These are phyloP conservation scores for Otis tarda DNA, from an alignment of 2,113 vertebrate species.

Conservation along the genomic window DNA sequence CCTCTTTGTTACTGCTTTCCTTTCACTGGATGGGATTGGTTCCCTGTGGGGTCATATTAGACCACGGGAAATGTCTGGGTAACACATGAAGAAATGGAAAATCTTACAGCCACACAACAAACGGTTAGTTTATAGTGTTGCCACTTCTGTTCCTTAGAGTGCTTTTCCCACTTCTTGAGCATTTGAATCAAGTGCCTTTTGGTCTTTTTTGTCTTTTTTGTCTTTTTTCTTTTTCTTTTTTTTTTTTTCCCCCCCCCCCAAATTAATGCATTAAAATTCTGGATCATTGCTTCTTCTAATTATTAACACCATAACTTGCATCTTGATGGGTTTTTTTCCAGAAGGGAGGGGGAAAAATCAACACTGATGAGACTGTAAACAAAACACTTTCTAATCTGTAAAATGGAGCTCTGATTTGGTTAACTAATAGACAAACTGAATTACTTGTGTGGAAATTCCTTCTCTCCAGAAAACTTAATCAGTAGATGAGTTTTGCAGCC, in stretches of 20 bases:
- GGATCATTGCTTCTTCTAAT: slow-evolving; percentile 1
- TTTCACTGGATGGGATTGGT: slow-evolving; percentile 80
- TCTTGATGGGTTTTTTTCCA: background rate
- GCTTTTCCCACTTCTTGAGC: slow-evolving; percentile 7
- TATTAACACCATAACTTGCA: slow-evolving; percentile 9
- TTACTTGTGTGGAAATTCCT: background rate
- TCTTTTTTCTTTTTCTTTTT: background rate
- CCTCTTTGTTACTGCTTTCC: slow-evolving; percentile 78
- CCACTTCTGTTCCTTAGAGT: slow-evolving; percentile 32
- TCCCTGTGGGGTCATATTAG: slow-evolving; percentile 83
- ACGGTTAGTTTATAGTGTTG: slow-evolving; percentile 89
- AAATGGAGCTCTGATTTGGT: background rate
- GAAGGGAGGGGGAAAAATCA: background rate
- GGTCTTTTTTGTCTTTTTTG: background rate
- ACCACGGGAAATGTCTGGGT: slow-evolving; percentile 99
- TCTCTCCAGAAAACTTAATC: slow-evolving; percentile 12
- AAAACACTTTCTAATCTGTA: background rate
- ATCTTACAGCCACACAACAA: slow-evolving; percentile 90
- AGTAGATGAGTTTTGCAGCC: background rate
- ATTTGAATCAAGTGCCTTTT: slow-evolving; percentile 41
- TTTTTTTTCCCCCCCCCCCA: background rate
- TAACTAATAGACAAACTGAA: background rate
- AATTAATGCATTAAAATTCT: background rate
- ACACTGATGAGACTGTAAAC: background rate
- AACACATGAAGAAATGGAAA: slow-evolving; percentile 99